Evolutionary conservation across 2,113 vertebrate species (phyloP), one percentile per base, ranked within the genome.

Genomic region (Istiophorus platypterus): DNA sequence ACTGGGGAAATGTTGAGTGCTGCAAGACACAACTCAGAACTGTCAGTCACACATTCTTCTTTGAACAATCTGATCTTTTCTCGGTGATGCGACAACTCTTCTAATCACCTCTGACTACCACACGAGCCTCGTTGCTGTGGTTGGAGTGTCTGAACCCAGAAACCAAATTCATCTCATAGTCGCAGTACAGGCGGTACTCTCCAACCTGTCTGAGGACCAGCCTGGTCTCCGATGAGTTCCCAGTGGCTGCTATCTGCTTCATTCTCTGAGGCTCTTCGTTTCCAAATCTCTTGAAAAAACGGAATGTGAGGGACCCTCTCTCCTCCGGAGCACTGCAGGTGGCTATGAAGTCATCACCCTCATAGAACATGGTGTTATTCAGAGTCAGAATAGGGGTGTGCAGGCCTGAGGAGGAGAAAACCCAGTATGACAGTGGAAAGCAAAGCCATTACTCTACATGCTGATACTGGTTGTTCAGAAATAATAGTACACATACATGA

Each of bases 241-340:
- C 74, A 14, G 0, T 27, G 2, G 45, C 2, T 1, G 0, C 7
- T 1, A 56, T 1, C 14, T 59, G 31, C 41, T 81, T 85, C 27
- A 93, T 63, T 22, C 7, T 31, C 17, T 59, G 0, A 14, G 65
- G 1, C 2, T 67, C 45, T 26, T 86, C 76, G 0, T 0, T 37
- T 10, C 27, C 22, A n/a, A 79, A 78, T 68, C 13, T 82, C 71
- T 82, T 79, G 51, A 89, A 90, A 78, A 94, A 94, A 7, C 26
- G 29, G 82, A 92, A 89, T 22, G 37, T 9, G 26, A 95, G 71
- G 27, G 27, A 4, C 37, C 92, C 93, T 20, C 57, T 90, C 77
- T 96, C 95, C 14, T 88, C 80, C 0, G 88, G 86, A 66, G 94
- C 94, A 4, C 85, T 92, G 85, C 95, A 96, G 31, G 64, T 78